Evolutionary conservation across 2,797 vertebrate genomes (phyloP), one percentile per base, ranked within the genome.

Genomic region (Atherinosoma microstoma): DNA sequence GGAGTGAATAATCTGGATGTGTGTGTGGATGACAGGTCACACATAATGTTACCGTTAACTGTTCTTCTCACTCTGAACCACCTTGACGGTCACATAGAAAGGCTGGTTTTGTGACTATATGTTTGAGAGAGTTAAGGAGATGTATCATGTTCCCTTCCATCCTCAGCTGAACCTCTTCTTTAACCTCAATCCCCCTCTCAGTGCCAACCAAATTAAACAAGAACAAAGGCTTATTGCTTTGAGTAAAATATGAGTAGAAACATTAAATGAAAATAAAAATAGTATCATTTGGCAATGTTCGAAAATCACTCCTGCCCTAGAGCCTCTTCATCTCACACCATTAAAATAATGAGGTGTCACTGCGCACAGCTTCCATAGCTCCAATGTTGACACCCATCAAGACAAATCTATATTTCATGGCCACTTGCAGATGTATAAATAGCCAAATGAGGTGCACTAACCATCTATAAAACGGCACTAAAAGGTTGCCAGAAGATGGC

Each of bases 361-460:
- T 27, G 75, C 84, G 81, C 84, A 74, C 85, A 70, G 73, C 84
- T 87, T 87, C 81, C 85, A 75, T 67, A 70, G 88, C 81, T 76
- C 79, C 69, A 15, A 84, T 68, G 86, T 85, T 91, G 93, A 94
- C 93, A 94, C 88, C 91, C 91, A 91, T 95, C 95, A 94, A 93
- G 89, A 94, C 93, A 93, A 94, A 95, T 95, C 91, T 95, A 94
- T 94, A 95, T 94, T 95, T 95, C 94, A 95, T 93, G 89, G 91
- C 90, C 93, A 95, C 93, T 95, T 95, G 94, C 92, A 94, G 89
- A 95, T 95, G 94, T 95, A 94, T 95, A 95, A 95, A 95, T 94
- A 96, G 94, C 92, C 91, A 94, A 95, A 95, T 91, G 92, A 94
- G 94, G 90, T 88, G 87, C 76, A 89, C 86, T 92, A 93, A 95